Percentiles rank a stretch among this genome's conserved stretches.
phyloP scores from a whole-genome alignment of 2,113 vertebrate species.

The Ariopsis seemanni region DNA sequence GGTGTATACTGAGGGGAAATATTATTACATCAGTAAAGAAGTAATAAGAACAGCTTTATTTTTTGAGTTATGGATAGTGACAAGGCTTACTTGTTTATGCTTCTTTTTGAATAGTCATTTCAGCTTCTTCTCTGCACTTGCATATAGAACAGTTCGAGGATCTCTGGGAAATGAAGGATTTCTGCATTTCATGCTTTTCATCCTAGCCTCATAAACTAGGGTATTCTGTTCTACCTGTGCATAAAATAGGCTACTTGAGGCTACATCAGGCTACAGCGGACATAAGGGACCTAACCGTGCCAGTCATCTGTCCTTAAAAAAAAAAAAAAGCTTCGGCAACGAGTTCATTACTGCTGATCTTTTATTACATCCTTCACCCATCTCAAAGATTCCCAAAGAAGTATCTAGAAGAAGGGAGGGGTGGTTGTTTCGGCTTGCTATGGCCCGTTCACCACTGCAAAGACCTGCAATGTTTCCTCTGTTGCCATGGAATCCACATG shows the following conservation, averaged over 20 bases:
- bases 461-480: conserved; percentile 49
- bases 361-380: conserved; percentile 59
- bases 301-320: conserved; percentile 30
- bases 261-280: background rate
- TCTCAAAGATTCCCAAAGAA: conserved; percentile 55
- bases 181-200: conserved; percentile 19
- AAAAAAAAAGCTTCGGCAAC: conserved; percentile 46
- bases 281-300: conserved; percentile 1
- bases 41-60: conserved; percentile 4
- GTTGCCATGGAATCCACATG: conserved; percentile 62
- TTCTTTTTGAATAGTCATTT: background rate
- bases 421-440: conserved; percentile 1
- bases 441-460: background rate
- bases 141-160: background rate
- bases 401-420: conserved; percentile 44
- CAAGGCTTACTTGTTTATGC: conserved; percentile 12
- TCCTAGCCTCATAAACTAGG: background rate
- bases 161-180: background rate
- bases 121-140: background rate
- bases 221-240: background rate
- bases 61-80: conserved; percentile 7
- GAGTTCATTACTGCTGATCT: conserved; percentile 60
- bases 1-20: conserved; percentile 6
- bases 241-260: conserved; percentile 1
- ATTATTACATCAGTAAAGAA: conserved; percentile 15